Conservation (phyloP, 2,797 vertebrate genomes). For the Chanos chanos region DNA sequence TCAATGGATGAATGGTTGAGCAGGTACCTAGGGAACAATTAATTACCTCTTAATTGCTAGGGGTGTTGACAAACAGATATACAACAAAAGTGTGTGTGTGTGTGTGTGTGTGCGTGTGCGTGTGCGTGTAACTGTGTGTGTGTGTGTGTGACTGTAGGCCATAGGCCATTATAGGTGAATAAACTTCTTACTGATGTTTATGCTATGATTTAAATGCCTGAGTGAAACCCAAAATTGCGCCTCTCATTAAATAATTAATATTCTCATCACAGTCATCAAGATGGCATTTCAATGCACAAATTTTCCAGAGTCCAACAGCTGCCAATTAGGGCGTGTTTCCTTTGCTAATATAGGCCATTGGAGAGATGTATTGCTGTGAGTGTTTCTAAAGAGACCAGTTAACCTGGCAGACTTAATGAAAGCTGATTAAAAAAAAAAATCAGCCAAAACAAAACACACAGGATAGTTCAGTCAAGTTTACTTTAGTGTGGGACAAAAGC, state of each 20-base stretch:
- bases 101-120: conserved; percentile 8
- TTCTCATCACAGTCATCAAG: conserved; percentile 42
- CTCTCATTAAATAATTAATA: conserved; percentile 48
- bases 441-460: no score
- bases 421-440: no score
- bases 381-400: no score
- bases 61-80: conserved; percentile 23
- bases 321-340: conserved; percentile 28
- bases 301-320: conserved; percentile 31
- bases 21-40: conserved; percentile 15
- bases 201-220: conserved; percentile 36
- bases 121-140: conserved; percentile 27
- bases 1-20: not conserved
- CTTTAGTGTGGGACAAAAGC: no score
- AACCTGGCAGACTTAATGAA: no score
- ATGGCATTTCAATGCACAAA: conserved; percentile 14
- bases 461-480: no score
- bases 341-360: conserved; percentile 9
- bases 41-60: conserved; percentile 38
- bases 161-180: no score
- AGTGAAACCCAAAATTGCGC: conserved; percentile 41
- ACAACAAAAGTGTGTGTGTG: no score
- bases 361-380: conserved; percentile 13
- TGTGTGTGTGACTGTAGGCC: no score
- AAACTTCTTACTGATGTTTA: conserved; percentile 46